phyloP scores from a whole-genome alignment of 2,797 vertebrate genomes.

The Pangasius krempfi region DNA sequence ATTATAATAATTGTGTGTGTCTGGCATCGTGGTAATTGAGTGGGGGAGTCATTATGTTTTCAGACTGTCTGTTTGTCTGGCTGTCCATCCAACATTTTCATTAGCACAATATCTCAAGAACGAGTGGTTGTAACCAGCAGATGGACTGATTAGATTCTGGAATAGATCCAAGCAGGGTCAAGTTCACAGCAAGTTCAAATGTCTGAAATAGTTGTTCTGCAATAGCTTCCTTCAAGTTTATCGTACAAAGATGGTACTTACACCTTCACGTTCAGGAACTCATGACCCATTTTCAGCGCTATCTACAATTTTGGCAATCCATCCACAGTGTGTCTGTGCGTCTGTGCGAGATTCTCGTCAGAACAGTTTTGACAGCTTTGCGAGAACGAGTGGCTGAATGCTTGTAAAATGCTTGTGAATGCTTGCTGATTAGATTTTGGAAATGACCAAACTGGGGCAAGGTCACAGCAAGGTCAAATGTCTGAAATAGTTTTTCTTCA shows the following conservation, averaged over 20 bases:
- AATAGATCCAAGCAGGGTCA: not conserved
- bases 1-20: not conserved
- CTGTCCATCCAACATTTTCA: not conserved
- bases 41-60: not conserved
- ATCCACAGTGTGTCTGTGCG: not conserved
- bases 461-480: not conserved
- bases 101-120: not conserved
- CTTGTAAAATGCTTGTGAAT: no score
- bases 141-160: not conserved
- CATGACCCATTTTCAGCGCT: not conserved
- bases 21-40: not conserved
- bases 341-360: not conserved
- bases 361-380: not conserved
- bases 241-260: not conserved
- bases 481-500: not conserved
- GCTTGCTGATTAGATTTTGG: not conserved
- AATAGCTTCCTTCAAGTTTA: not conserved
- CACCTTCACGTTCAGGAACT: not conserved
- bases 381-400: not conserved
- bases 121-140: not conserved
- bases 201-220: not conserved
- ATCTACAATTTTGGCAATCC: no score
- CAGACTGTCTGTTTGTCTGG: not conserved
- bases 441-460: not conserved
- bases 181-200: not conserved